phyloP scores from a whole-genome alignment of 2,113 vertebrate genomes.

The Cyphomyrus discorhynchus region DNA sequence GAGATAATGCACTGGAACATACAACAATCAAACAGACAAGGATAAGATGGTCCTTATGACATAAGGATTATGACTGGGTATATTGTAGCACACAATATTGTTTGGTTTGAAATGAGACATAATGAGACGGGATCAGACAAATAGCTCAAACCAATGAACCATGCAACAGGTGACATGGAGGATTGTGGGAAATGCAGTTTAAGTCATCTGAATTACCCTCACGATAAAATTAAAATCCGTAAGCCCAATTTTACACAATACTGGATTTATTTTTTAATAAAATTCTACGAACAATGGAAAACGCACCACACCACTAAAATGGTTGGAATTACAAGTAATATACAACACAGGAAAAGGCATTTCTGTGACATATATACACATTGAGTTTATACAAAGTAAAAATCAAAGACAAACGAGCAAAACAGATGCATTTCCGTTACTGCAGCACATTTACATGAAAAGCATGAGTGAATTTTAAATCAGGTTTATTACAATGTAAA shows the following conservation, averaged over 20 bases:
- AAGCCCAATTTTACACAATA: not conserved
- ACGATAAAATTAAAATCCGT: not conserved
- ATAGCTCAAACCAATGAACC: not conserved
- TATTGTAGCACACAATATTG: not conserved
- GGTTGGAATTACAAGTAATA: constrained; percentile 56
- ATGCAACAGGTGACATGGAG: not conserved
- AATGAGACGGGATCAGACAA: not conserved
- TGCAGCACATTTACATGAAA: constrained; percentile 60
- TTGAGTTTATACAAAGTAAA: constrained; percentile 63
- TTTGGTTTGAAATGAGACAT: not conserved
- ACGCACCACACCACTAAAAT: constrained; percentile 61
- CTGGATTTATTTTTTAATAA: constrained; percentile 42
- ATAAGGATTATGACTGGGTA: not conserved
- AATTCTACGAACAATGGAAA: constrained; percentile 56
- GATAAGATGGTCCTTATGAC: not conserved
- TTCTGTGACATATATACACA: constrained; percentile 67
- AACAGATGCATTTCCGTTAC: constrained; percentile 30
- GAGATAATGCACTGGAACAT: not conserved
- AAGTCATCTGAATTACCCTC: not conserved
- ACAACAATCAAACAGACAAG: not conserved
- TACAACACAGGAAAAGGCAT: constrained; percentile 63
- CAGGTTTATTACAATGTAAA: constrained; percentile 47
- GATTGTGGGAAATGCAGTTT: not conserved
- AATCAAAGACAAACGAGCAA: constrained; percentile 52
- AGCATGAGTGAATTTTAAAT: constrained; percentile 44